Evolutionary conservation across 92 coral and sea anemone genomes (phyloP), one percentile per base, ranked within the genome.

Genomic region (Ricordea florida): DNA sequence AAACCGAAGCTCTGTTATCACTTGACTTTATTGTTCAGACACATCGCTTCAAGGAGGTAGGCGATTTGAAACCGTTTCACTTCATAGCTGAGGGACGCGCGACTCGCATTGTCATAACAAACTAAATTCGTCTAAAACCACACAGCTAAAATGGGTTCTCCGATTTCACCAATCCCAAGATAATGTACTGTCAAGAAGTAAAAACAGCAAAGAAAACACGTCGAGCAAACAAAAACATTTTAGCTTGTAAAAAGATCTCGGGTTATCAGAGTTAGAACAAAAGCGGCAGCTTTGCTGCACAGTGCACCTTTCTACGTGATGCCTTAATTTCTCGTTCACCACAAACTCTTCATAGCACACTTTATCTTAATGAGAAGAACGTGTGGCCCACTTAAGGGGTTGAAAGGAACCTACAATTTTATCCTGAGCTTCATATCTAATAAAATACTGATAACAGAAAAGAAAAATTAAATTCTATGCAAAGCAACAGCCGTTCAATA

Each of bases 141-240:
- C 88, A 91, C 73, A 89, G 79, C 81, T 84, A 87, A 87, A 87
- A 91, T 75, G 88, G 83, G 90, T 91, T 91, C 93, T 91, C 97
- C 84, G 80, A 73, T 91, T 91, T 87, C 97, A 83, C 82, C 92
- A 62, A 80, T 68, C 79, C 70, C 68, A 44, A 91, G 97, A 91
- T 91, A 91, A 91, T 91, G 97, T 74, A 84, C 90, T 91, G 93
- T 87, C 93, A 87, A 83, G 80, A 79, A 74, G 85, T 75, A 78
- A 74, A 55, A 75, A 79, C 93, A 87, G 62, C 85, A 91, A 91
- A 91, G 97, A 91, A 89, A 91, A 91, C 97, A 91, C 69, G 78
- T 73, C 92, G 85, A 78, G 84, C 97, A 91, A 91, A 91, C 97
- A 91, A 91, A 91, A 91, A 91, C 97, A 91, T 91, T 91, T 91